Base-by-base conservation (phyloP, 2,113 vertebrate genomes). In the Chelonoidis abingdonii region DNA sequence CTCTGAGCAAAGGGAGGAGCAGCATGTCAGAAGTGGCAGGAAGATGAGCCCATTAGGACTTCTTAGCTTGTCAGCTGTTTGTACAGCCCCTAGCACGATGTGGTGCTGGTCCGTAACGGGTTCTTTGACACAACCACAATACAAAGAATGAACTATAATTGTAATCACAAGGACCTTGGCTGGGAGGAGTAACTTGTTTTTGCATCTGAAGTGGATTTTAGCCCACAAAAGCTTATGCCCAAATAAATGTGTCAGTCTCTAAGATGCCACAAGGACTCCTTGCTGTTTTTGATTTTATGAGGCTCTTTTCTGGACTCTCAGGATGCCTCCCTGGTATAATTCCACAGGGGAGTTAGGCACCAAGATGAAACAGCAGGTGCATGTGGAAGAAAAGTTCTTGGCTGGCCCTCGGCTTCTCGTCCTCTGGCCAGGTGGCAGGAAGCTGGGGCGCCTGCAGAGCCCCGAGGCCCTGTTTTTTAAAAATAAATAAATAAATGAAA, bases 401-500 rank as follows among this genome's bases (percentile, higher is more conserved):
- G 0, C 72, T 80, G 79, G 8, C 1, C 22, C 80, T 50, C 44
- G 41, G 11, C 0, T 0, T 50, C n/a, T 8, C 87, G 16, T 38
- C 80, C 50, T 90, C 16, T 78, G 0, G 0, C n/a, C 21, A 10
- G 72, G 72, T 2, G 13, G 35, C 62, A n/a, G 47, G n/a, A 59
- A 0, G 2, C 52, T 8, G 1, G 1, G 90, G 56, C 87, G 88
- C 44, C 69, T 14, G 1, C 78, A 53, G 24, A 89, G 29, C 91
- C 50, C 4, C 1, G 0, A 0, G 3, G n/a, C 24, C 56, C 0
- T 17, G 41, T 11, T 69, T 69, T 72, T 19, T 54, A 86, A 5
- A 14, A 14, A 50, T 14, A 50, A 80, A 29, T 8, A 35, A 62
- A n/a, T 56, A 13, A 0, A 2, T 19, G 17, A 75, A 44, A 27